Conservation (phyloP, 2,888 invertebrate species). For the Anthophora plumipes region DNA sequence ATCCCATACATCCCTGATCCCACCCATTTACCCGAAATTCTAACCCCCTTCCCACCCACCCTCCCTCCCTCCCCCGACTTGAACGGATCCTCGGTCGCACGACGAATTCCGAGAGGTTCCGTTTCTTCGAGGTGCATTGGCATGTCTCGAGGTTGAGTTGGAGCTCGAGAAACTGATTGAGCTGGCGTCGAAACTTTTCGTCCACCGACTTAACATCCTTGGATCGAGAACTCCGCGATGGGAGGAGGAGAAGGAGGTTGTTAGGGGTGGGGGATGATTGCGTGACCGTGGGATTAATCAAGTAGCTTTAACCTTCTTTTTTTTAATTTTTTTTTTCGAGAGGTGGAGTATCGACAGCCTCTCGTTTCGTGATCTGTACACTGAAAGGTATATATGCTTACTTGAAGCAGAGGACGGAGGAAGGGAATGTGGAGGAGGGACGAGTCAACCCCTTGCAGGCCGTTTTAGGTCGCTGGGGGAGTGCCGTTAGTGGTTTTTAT, state of each 20-base stretch:
- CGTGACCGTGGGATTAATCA: slow-evolving; percentile 22
- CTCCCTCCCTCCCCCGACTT: slow-evolving; percentile 54
- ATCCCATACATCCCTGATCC: slow-evolving; percentile 30
- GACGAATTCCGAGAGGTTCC: slow-evolving; percentile 60
- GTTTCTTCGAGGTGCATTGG: slow-evolving; percentile 17
- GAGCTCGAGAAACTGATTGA: slow-evolving; percentile 29
- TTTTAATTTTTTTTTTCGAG: slow-evolving; percentile 48
- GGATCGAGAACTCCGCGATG: too few species aligned
- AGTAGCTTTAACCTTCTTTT: background rate
- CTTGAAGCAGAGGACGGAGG: background rate
- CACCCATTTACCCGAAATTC: too few species aligned
- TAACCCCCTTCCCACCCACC: slow-evolving; percentile 56
- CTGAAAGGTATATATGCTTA: slow-evolving; percentile 8
- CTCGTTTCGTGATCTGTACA: slow-evolving; percentile 61
- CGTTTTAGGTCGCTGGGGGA: slow-evolving; percentile 46
- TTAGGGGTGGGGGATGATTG: too few species aligned
- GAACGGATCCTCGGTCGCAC: slow-evolving; percentile 49
- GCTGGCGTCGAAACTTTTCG: slow-evolving; percentile 7
- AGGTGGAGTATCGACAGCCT: slow-evolving; percentile 82
- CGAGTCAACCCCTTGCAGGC: slow-evolving; percentile 45
- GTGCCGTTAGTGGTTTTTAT: slow-evolving; percentile 58
- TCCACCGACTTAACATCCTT: slow-evolving; percentile 12
- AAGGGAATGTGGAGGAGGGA: background rate
- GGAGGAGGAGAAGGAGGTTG: too few species aligned
- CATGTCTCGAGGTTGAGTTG: slow-evolving; percentile 10